Base-by-base conservation (phyloP, 2,888 invertebrate genomes). In the Pharmacophagus antenor region DNA sequence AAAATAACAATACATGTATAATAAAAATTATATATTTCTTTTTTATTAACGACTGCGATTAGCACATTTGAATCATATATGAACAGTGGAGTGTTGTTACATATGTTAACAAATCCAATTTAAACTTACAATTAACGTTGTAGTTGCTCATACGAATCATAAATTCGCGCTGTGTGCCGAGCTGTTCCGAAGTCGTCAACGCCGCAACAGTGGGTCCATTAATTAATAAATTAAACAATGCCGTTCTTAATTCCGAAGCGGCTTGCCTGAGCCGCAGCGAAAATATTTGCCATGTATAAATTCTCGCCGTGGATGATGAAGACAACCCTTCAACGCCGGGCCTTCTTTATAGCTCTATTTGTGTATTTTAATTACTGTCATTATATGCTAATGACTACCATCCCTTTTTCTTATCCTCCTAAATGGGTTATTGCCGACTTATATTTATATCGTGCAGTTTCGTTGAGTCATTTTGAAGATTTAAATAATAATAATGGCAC, bases 351-450 rank as follows among this genome's bases (percentile, higher is more conserved):
- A 89, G 92, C 92, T 92, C 92, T 92, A 92, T 93, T 93, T 93
- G 92, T 93, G 92, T 93, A 93, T 93, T 93, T 93, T 93, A 93
- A 93, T 93, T 93, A 93, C 92, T 91, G 92, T 93, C 93, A 93
- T 93, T 93, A 93, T 93, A 91, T 91, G 90, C 89, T 91, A 91
- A 91, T 88, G 91, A 88, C 89, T 84, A 80, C 82, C 88, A 88
- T 90, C 90, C 91, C 91, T 91, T 91, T 91, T 91, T 91, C 91
- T 91, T 91, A 91, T 89, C 91, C 91, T 81, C 71, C 82, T 77
- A 86, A 91, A 91, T 90, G 89, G 90, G 88, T 89, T 89, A 88
- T 84, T 80, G 82, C 87, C 76, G 85, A 77, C 84, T 88, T 88
- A 86, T 88, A 88, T 88, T 84, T 89, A 81, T 84, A 82, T 80